Conservation (phyloP, 1,140 invertebrate species). For the Nebria ingens region DNA sequence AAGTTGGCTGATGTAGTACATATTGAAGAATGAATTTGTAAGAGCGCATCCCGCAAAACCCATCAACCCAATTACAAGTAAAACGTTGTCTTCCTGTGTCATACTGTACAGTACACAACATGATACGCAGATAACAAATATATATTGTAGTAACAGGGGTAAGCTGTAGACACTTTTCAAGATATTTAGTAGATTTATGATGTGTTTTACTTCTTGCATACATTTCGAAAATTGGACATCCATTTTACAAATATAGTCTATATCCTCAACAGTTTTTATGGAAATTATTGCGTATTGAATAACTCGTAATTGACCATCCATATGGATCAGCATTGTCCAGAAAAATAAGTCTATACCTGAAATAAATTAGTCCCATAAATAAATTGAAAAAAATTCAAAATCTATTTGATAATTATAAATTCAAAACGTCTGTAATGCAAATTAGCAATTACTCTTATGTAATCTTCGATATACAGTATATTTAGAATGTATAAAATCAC, state of each 20-base stretch:
- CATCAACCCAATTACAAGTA: neutral
- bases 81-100: neutral
- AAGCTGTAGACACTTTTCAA: neutral
- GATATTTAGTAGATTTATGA: neutral
- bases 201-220: neutral
- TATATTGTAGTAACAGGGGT: neutral
- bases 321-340: neutral
- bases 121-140: neutral
- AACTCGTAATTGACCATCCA: neutral
- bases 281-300: neutral
- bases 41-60: neutral
- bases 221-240: neutral
- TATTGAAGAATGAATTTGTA: neutral
- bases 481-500: too few species aligned
- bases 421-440: too few species aligned
- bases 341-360: constrained; percentile 1
- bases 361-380: neutral
- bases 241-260: neutral
- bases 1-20: neutral
- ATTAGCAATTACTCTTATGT: too few species aligned
- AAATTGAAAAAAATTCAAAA: neutral
- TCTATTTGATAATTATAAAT: neutral
- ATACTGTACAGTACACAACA: constrained; percentile 4
- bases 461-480: too few species aligned
- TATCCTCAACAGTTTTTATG: neutral